These are phyloP conservation scores for Stigmatopora nigra DNA, from an alignment of 2,113 vertebrate species.

Conservation along the genomic window DNA sequence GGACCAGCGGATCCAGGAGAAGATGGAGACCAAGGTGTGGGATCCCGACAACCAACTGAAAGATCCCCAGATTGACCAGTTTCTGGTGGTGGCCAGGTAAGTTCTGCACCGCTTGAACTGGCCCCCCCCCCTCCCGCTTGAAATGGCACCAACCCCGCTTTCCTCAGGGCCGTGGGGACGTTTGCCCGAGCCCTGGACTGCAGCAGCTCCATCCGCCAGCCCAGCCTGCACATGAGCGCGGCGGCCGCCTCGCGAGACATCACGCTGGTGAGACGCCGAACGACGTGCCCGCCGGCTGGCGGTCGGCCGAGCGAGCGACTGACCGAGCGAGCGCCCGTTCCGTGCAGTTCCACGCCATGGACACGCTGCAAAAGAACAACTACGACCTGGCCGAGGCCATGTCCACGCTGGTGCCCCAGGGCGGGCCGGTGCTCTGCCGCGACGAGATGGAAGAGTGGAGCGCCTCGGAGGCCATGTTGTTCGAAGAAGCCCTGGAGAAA, in stretches of 20 bases:
- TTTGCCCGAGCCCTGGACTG: constrained; percentile 89
- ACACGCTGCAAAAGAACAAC: constrained; percentile 83
- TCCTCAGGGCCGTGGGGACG: constrained; percentile 82
- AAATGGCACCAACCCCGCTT: no score
- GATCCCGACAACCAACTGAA: constrained; percentile 88
- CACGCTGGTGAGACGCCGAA: constrained; percentile 77
- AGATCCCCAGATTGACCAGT: constrained; percentile 92
- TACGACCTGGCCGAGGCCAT: constrained; percentile 89
- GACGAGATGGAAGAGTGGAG: constrained; percentile 97
- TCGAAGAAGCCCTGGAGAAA: constrained; percentile 89
- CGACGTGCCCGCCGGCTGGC: no score
- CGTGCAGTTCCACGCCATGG: constrained; percentile 87
- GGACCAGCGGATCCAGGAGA: constrained; percentile 82
- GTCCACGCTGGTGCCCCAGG: constrained; percentile 89
- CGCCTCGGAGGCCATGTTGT: constrained; percentile 88
- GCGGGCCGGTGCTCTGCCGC: constrained; percentile 82
- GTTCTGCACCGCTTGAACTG: no score
- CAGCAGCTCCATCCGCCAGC: constrained; percentile 93
- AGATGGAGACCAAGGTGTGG: constrained; percentile 91
- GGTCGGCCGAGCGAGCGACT: not conserved
- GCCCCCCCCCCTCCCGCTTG: no score
- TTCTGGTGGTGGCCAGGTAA: constrained; percentile 90
- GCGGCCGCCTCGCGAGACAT: constrained; percentile 90
- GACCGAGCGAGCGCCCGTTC: not conserved
- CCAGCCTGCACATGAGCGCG: constrained; percentile 92